A percentile compares a stretch with the other conserved stretches of the same genome.
Evolutionary conservation across 37 sponge, comb jelly and placozoan species (phyloP).

Genomic region (Hormiphora californensis): DNA sequence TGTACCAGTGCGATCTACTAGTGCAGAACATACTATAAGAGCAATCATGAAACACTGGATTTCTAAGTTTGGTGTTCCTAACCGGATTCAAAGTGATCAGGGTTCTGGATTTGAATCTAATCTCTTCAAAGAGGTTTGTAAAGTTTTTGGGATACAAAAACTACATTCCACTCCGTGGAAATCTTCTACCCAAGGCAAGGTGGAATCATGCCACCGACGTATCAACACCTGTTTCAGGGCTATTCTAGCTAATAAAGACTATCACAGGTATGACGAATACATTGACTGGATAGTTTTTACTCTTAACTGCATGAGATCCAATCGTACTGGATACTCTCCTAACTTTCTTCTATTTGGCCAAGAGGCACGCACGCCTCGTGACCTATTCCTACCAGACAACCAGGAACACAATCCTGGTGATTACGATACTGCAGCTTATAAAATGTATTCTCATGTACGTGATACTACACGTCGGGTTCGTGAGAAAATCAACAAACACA

Average conservation of each 20-base stretch:
- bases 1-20: neutral
- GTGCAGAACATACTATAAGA: neutral
- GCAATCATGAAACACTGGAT: constrained; percentile 25
- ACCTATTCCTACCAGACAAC: neutral
- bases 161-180: neutral
- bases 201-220: constrained; percentile 4
- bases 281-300: constrained; percentile 10
- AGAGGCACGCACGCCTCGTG: constrained; percentile 23
- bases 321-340: neutral
- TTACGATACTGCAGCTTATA: neutral
- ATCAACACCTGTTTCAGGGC: constrained; percentile 24
- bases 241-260: neutral
- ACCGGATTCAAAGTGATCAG: constrained; percentile 1
- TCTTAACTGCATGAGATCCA: neutral
- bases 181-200: constrained; percentile 40
- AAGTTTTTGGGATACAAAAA: constrained; percentile 10
- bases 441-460: neutral
- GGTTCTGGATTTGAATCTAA: neutral
- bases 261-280: constrained; percentile 5
- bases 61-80: constrained; percentile 2
- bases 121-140: neutral
- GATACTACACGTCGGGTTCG: neutral
- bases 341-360: constrained; percentile 1
- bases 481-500: neutral
- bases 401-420: too few relatives aligned